Conservation (phyloP, 23 tunicate genomes). For the Pegea sp. region DNA sequence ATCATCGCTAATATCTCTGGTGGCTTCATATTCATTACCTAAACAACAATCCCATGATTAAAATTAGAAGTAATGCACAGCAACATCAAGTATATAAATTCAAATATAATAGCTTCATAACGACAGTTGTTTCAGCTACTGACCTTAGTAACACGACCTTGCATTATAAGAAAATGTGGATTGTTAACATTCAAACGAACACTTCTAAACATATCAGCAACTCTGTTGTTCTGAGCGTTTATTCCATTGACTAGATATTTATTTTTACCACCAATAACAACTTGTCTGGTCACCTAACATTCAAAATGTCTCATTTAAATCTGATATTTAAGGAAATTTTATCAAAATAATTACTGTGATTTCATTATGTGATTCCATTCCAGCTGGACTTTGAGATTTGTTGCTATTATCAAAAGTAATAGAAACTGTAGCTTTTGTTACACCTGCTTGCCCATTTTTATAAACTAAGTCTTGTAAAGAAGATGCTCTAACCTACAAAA, state of each 20-base stretch:
- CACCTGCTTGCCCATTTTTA: slow-evolving; percentile 97
- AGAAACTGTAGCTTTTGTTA: slow-evolving; percentile 85
- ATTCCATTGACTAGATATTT: slow-evolving; percentile 89
- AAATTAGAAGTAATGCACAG: neutral
- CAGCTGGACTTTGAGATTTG: slow-evolving; percentile 73
- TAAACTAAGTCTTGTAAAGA: slow-evolving; percentile 87
- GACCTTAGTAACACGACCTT: slow-evolving; percentile 87
- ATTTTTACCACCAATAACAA: slow-evolving; percentile 82
- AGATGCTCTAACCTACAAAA: slow-evolving; percentile 64
- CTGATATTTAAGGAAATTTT: neutral
- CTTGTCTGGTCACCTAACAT: slow-evolving; percentile 65
- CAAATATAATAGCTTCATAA: neutral
- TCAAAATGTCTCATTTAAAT: too few species aligned
- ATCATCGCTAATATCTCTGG: slow-evolving; percentile 91
- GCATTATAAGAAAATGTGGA: slow-evolving; percentile 96
- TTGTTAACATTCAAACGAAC: slow-evolving; percentile 89
- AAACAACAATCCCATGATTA: neutral
- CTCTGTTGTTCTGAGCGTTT: slow-evolving; percentile 80
- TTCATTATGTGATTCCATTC: slow-evolving; percentile 87
- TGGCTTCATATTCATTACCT: slow-evolving; percentile 99
- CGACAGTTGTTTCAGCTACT: neutral
- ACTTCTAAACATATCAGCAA: slow-evolving; percentile 75
- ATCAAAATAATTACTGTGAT: slow-evolving; percentile 25
- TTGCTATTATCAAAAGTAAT: slow-evolving; percentile 76
- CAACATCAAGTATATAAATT: neutral